Conservation (phyloP, 2,113 vertebrate species). For the Acrocephalus arundinaceus region DNA sequence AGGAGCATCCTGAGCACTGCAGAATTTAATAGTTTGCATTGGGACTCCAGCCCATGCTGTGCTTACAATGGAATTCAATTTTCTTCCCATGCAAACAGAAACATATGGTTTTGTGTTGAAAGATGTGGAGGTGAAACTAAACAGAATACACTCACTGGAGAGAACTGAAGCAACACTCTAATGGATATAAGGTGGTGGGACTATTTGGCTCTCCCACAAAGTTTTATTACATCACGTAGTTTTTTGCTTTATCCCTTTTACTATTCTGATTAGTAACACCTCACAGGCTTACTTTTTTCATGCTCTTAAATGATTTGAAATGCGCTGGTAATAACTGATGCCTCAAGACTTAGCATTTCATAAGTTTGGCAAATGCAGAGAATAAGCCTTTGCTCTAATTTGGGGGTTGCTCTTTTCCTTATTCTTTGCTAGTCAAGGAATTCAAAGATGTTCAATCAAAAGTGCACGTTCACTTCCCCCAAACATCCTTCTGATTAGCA, state of each 20-base stretch:
- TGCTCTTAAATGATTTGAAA: conserved; percentile 7
- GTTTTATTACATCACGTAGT: neutral
- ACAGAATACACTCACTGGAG: neutral
- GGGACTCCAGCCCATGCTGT: conserved; percentile 20
- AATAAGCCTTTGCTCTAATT: conserved; percentile 17
- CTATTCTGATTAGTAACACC: neutral
- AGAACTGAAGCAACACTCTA: neutral
- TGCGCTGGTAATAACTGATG: neutral
- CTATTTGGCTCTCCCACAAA: neutral
- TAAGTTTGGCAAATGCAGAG: neutral
- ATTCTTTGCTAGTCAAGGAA: neutral
- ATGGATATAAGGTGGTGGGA: neutral
- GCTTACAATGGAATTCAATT: conserved; percentile 49
- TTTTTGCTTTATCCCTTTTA: neutral
- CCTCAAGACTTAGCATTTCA: neutral
- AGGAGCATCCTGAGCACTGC: neutral
- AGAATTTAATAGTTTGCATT: neutral
- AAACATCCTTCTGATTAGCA: conserved; percentile 52
- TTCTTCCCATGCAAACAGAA: conserved; percentile 36
- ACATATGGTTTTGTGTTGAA: conserved; percentile 22
- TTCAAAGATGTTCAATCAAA: conserved; percentile 2
- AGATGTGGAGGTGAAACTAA: conserved; percentile 19
- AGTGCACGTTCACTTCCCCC: neutral
- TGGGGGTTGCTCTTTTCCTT: neutral
- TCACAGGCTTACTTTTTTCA: conserved; percentile 1